Conservation (phyloP, 2,113 vertebrate species). For the Bothrops jararaca region DNA sequence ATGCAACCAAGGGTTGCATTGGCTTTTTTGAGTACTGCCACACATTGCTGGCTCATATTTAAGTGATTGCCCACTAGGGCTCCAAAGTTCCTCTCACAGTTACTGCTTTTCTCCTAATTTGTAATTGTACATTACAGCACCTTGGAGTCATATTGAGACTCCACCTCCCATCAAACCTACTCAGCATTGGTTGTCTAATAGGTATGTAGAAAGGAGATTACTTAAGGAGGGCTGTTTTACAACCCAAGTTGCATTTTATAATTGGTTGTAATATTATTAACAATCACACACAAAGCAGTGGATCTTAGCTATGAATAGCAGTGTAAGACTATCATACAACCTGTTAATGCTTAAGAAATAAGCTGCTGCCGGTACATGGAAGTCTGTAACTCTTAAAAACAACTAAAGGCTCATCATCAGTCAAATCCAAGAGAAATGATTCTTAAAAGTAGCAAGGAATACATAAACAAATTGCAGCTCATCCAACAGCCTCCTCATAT, state of each 20-base stretch:
- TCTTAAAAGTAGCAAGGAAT: neutral
- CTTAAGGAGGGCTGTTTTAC: neutral
- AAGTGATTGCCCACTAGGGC: neutral
- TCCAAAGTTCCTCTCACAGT: neutral
- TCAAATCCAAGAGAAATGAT: neutral
- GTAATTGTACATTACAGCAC: neutral
- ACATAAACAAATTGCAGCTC: neutral
- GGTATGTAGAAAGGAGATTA: neutral
- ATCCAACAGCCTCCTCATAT: constrained; percentile 24
- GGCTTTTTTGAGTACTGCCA: neutral
- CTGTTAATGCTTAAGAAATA: neutral
- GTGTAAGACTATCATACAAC: neutral
- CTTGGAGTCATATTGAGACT: neutral
- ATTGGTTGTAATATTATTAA: neutral
- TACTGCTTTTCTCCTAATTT: neutral
- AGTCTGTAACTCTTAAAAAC: neutral
- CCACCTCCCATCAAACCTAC: neutral
- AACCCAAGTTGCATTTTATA: neutral
- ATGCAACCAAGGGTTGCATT: neutral
- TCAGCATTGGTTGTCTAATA: neutral
- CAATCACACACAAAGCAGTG: neutral
- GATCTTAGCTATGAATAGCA: neutral
- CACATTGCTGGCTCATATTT: neutral
- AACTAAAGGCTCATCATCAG: neutral
- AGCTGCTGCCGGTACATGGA: neutral